Evolutionary conservation across 2,888 invertebrate genomes (phyloP).

Genomic region (Amphipoea lucens): DNA sequence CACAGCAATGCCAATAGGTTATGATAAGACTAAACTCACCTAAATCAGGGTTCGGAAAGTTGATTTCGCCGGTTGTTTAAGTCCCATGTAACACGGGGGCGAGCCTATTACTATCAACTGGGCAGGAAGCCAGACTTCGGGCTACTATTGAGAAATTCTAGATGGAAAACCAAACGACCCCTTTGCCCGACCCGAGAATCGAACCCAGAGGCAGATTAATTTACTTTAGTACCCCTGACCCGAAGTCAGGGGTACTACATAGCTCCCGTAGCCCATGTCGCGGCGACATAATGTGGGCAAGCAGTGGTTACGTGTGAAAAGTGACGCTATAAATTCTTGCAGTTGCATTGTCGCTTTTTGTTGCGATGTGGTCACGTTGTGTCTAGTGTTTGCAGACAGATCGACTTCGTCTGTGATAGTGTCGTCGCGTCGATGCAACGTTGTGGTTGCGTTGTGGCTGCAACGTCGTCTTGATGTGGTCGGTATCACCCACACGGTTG

Average conservation of each 20-base stretch:
- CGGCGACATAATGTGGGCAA: not conserved
- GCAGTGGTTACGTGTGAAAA: not conserved
- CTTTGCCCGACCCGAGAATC: too few relatives aligned
- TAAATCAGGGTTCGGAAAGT: constrained; percentile 82
- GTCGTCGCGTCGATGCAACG: not conserved
- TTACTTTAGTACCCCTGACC: too few relatives aligned
- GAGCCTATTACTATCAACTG: too few relatives aligned
- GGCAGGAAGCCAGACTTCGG: too few relatives aligned
- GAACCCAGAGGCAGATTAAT: too few relatives aligned
- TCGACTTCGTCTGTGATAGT: not conserved
- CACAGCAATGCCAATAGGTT: constrained; percentile 85
- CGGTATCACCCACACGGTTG: not conserved
- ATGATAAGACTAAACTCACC: constrained; percentile 88
- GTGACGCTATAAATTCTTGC: not conserved
- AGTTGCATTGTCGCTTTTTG: not conserved
- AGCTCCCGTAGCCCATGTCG: not conserved
- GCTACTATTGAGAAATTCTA: too few relatives aligned
- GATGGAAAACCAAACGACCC: too few relatives aligned
- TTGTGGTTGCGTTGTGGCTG: not conserved
- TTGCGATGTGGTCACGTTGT: not conserved
- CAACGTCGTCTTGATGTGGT: not conserved
- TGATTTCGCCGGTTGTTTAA: too few relatives aligned
- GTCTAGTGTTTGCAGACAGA: not conserved
- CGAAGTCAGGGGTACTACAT: not conserved
- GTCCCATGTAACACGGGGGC: too few relatives aligned